These are phyloP conservation scores for Silvanus unidentatus DNA, from an alignment of 2,888 invertebrate genomes.

Conservation along the genomic window DNA sequence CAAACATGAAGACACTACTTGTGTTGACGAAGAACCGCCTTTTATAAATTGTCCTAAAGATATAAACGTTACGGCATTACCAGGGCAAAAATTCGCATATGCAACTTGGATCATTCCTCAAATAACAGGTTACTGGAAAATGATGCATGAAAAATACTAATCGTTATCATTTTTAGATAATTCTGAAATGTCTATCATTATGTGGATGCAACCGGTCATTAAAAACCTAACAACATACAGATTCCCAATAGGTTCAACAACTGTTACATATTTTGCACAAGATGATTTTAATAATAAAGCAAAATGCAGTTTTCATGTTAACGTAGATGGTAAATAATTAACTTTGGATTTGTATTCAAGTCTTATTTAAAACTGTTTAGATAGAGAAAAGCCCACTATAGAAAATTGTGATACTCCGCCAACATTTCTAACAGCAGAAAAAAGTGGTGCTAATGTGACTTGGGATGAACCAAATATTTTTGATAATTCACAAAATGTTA, in stretches of 20 bases:
- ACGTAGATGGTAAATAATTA: constrained; percentile 47
- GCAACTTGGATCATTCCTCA: constrained; percentile 49
- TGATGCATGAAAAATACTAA: constrained; percentile 13
- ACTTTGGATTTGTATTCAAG: neutral
- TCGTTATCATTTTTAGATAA: constrained; percentile 54
- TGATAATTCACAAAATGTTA: constrained; percentile 52
- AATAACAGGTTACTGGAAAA: constrained; percentile 31
- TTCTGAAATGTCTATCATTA: constrained; percentile 49
- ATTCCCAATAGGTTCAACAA: constrained; percentile 54
- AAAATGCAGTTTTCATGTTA: constrained; percentile 55
- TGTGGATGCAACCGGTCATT: constrained; percentile 57
- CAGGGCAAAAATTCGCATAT: constrained; percentile 50
- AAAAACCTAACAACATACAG: constrained; percentile 43
- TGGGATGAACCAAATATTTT: constrained; percentile 56
- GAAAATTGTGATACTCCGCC: constrained; percentile 57
- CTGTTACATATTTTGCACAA: constrained; percentile 57
- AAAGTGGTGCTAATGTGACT: constrained; percentile 45
- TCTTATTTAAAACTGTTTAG: constrained; percentile 34
- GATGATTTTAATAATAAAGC: constrained; percentile 57
- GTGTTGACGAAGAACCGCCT: constrained; percentile 52
- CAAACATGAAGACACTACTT: constrained; percentile 38
- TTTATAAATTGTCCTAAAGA: constrained; percentile 53
- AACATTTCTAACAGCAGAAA: constrained; percentile 41
- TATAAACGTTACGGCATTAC: constrained; percentile 45
- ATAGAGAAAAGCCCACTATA: constrained; percentile 52